These are phyloP conservation scores for Zaprionus camerounensis DNA, from an alignment of 1,140 invertebrate species.

Conservation along the genomic window DNA sequence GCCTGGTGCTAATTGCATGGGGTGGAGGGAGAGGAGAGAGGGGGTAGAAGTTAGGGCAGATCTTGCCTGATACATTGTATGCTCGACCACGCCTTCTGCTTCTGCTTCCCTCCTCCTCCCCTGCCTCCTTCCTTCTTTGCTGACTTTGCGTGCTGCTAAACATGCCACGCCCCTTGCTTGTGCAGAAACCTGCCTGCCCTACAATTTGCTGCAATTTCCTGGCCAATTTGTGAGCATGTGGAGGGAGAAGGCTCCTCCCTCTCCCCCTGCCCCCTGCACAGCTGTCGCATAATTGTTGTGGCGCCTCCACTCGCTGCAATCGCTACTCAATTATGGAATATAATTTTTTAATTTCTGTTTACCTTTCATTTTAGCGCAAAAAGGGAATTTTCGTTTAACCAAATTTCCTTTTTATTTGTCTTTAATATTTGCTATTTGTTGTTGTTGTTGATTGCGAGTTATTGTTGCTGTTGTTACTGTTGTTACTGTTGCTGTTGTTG, in stretches of 20 bases:
- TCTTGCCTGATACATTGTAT: slow-evolving; percentile 5
- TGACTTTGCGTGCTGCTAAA: slow-evolving; percentile 39
- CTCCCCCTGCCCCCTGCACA: not conserved
- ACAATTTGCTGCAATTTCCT: slow-evolving; percentile 71
- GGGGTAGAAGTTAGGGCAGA: not conserved
- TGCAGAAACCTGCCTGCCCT: slow-evolving; percentile 32
- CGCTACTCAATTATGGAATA: slow-evolving; percentile 68
- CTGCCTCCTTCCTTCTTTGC: not conserved
- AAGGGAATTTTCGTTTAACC: slow-evolving; percentile 71
- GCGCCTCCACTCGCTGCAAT: slow-evolving; percentile 34
- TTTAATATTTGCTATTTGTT: slow-evolving; percentile 38
- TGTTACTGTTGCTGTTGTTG: slow-evolving; percentile 35
- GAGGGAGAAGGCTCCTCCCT: not conserved
- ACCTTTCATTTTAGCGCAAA: slow-evolving; percentile 47
- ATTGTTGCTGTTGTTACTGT: slow-evolving; percentile 40
- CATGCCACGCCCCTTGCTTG: slow-evolving; percentile 54
- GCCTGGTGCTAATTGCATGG: slow-evolving; percentile 25
- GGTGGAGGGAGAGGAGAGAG: not conserved
- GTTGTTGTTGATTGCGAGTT: slow-evolving; percentile 15
- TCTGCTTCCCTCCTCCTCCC: not conserved
- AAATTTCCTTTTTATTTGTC: slow-evolving; percentile 43
- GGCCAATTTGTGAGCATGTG: slow-evolving; percentile 42
- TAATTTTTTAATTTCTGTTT: slow-evolving; percentile 73
- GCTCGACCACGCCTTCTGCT: not conserved
- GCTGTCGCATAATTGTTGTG: slow-evolving; percentile 52